These are phyloP conservation scores for Eulimnadia texana DNA, from an alignment of 1,140 invertebrate genomes.

Conservation along the genomic window DNA sequence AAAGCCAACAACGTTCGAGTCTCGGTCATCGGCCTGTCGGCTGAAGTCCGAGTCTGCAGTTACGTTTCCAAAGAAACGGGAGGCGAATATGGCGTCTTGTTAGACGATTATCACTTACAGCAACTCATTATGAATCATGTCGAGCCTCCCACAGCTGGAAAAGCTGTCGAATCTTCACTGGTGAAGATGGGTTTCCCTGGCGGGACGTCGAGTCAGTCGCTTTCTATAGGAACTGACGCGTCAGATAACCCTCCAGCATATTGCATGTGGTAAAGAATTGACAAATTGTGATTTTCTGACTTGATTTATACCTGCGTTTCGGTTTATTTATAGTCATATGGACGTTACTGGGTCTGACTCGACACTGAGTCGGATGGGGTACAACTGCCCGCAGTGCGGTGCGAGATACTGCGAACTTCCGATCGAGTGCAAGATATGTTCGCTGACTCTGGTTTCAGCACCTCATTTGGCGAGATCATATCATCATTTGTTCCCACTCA, in stretches of 20 bases:
- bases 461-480: conserved; percentile 93
- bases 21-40: conserved; percentile 85
- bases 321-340: conserved; percentile 47
- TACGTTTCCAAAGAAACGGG: conserved; percentile 67
- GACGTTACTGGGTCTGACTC: conserved; percentile 41
- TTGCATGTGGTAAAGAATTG: conserved; percentile 62
- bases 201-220: neutral
- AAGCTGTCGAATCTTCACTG: conserved; percentile 57
- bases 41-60: conserved; percentile 85
- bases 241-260: conserved; percentile 17
- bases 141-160: conserved; percentile 70
- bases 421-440: conserved; percentile 88
- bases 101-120: conserved; percentile 81
- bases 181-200: conserved; percentile 77
- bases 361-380: conserved; percentile 56
- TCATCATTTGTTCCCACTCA: conserved; percentile 88
- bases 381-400: conserved; percentile 89
- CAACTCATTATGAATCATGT: conserved; percentile 57
- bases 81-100: conserved; percentile 67
- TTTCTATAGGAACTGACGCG: neutral
- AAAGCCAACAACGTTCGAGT: conserved; percentile 51
- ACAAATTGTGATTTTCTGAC: conserved; percentile 4
- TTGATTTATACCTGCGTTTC: conserved; percentile 15
- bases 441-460: conserved; percentile 89
- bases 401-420: conserved; percentile 97